Evolutionary conservation across 2,113 vertebrate genomes (phyloP).

Genomic region (Podiceps cristatus): DNA sequence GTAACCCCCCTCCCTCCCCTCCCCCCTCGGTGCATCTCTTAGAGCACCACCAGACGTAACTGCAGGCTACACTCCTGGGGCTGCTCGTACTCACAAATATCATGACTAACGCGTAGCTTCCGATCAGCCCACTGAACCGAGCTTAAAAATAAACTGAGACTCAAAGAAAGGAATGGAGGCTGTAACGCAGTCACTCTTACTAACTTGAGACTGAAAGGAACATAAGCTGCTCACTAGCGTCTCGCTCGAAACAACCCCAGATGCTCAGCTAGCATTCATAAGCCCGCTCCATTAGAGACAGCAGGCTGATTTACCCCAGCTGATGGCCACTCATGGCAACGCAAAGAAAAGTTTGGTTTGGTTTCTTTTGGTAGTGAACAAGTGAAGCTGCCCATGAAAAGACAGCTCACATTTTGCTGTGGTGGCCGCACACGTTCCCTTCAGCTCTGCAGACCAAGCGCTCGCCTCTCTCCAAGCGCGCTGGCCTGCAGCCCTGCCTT

Average conservation of each 20-base stretch:
- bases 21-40: background rate
- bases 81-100: background rate
- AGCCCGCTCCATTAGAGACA: background rate
- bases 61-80: background rate
- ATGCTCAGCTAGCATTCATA: background rate
- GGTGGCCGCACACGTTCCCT: background rate
- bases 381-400: background rate
- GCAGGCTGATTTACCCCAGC: background rate
- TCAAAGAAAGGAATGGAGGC: background rate
- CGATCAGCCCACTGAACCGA: background rate
- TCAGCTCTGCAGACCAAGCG: background rate
- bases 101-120: background rate
- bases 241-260: background rate
- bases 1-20: no score
- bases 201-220: background rate
- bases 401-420: background rate
- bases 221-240: background rate
- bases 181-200: background rate
- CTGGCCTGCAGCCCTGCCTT: slow-evolving; percentile 48
- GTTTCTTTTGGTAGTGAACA: background rate
- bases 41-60: background rate
- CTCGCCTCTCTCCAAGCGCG: background rate
- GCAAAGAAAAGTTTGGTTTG: background rate
- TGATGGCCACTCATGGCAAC: background rate
- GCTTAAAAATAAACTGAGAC: background rate